These are phyloP conservation scores for Paradoxurus hermaphroditus DNA, from an alignment of 2,113 vertebrate genomes.

Conservation along the genomic window DNA sequence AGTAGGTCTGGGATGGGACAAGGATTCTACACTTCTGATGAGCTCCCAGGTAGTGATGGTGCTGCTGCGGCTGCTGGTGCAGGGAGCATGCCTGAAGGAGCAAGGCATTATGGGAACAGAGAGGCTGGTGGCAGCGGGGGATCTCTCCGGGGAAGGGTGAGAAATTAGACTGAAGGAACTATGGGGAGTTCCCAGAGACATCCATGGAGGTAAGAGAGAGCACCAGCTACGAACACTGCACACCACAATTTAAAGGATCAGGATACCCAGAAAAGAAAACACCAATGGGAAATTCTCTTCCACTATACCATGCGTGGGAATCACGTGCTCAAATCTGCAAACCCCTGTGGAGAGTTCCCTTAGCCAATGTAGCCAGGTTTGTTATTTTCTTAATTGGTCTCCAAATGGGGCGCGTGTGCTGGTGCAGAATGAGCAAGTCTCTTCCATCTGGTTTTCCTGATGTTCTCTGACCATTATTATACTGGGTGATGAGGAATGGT, in stretches of 20 bases:
- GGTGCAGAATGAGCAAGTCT: slow-evolving; percentile 19
- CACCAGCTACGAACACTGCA: background rate
- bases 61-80: background rate
- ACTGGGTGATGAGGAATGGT: background rate
- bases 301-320: background rate
- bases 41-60: background rate
- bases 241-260: slow-evolving; percentile 34
- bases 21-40: background rate
- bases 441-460: slow-evolving; percentile 47
- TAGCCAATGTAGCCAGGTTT: slow-evolving; percentile 25
- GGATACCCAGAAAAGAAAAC: background rate
- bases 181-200: background rate
- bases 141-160: slow-evolving; percentile 1
- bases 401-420: slow-evolving; percentile 39
- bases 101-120: background rate
- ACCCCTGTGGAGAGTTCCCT: background rate
- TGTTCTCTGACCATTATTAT: slow-evolving; percentile 50
- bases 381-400: slow-evolving; percentile 59
- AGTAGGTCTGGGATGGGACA: background rate
- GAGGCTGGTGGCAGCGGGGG: background rate
- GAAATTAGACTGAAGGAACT: background rate
- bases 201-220: background rate
- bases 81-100: background rate
- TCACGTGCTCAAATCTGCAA: background rate
- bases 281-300: slow-evolving; percentile 41